Evolutionary conservation across 1,140 invertebrate genomes (phyloP).

Genomic region (Lasaia peninsularis): DNA sequence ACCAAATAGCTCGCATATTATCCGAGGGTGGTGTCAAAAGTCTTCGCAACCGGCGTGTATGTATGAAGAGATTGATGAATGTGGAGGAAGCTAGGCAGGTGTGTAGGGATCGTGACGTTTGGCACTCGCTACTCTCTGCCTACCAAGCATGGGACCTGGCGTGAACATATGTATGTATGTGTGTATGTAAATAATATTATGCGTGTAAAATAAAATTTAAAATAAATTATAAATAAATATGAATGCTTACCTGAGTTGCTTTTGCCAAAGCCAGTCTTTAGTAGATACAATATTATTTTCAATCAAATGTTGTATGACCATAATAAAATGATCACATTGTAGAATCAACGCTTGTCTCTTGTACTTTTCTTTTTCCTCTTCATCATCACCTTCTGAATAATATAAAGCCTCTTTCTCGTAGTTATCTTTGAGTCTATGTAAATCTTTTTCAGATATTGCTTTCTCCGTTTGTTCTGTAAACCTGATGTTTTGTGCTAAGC

Average conservation of each 20-base stretch:
- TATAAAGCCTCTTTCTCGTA: slow-evolving; percentile 59
- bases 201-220: not conserved
- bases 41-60: too few relatives aligned
- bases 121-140: too few relatives aligned
- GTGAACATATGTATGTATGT: too few relatives aligned
- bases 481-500: slow-evolving; percentile 82
- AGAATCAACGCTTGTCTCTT: slow-evolving; percentile 89
- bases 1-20: too few relatives aligned
- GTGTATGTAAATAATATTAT: too few relatives aligned
- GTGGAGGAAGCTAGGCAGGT: too few relatives aligned
- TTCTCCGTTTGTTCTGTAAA: slow-evolving; percentile 92
- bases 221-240: not conserved
- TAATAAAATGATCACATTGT: slow-evolving; percentile 94
- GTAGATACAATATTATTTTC: slow-evolving; percentile 80
- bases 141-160: too few relatives aligned
- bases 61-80: too few relatives aligned
- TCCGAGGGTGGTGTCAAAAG: too few relatives aligned
- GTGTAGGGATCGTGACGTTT: too few relatives aligned
- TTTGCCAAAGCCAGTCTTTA: slow-evolving; percentile 95
- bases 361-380: slow-evolving; percentile 77
- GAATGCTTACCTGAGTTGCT: slow-evolving; percentile 89
- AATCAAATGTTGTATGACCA: slow-evolving; percentile 88
- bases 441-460: slow-evolving; percentile 82
- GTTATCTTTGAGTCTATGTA: slow-evolving; percentile 74
- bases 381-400: slow-evolving; percentile 55